Conservation (phyloP, 2,888 invertebrate species). For the Cephus spinipes region DNA sequence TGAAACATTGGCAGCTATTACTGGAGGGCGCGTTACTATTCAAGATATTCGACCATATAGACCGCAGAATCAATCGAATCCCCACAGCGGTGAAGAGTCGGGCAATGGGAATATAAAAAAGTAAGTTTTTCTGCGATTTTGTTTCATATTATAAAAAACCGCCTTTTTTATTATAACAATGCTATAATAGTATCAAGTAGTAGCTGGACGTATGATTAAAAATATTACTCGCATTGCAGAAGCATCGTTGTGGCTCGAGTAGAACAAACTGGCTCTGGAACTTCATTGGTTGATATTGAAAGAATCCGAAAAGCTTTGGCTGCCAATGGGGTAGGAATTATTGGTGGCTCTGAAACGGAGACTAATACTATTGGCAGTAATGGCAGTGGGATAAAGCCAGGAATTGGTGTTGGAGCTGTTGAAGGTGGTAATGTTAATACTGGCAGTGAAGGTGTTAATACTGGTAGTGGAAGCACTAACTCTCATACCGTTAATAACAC, state of each 20-base stretch:
- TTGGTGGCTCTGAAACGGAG: conserved; percentile 35
- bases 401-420: conserved; percentile 66
- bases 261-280: conserved; percentile 54
- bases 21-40: conserved; percentile 83
- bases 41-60: conserved; percentile 79
- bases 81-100: background rate
- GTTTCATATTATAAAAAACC: background rate
- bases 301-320: conserved; percentile 58
- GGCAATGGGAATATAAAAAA: conserved; percentile 44
- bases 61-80: conserved; percentile 39
- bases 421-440: conserved; percentile 70
- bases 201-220: background rate
- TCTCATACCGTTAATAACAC: conserved; percentile 27
- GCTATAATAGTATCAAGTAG: background rate
- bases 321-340: conserved; percentile 60
- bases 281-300: conserved; percentile 60
- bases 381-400: background rate
- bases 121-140: conserved; percentile 28
- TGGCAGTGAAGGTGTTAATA: conserved; percentile 63
- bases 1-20: conserved; percentile 80
- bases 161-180: background rate
- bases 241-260: conserved; percentile 61
- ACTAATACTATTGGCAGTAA: background rate
- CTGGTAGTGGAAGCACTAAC: conserved; percentile 17
- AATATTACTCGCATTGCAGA: conserved; percentile 33